Base-by-base conservation (phyloP, 2,888 invertebrate species). In the Platycheirus albimanus region DNA sequence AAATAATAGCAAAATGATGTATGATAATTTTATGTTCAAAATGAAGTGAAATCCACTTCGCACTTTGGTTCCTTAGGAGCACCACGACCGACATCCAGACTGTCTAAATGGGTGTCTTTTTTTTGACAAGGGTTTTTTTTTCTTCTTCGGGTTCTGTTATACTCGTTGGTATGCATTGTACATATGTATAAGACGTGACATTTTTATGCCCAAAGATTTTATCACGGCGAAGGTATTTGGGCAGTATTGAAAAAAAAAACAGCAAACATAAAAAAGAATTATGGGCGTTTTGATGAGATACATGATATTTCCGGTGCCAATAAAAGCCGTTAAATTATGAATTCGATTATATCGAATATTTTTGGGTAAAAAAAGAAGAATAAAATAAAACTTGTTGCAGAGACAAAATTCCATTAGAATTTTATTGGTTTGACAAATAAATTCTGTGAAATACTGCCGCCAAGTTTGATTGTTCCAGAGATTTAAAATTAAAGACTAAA, bases 21-120 rank as follows among this genome's bases (percentile, higher is more conserved):
- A 81, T 81, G 81, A 81, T 81, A 81, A 81, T 81, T 81, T 81
- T 81, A 81, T 81, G 81, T 76, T 77, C 67, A 76, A 71, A 77
- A 81, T 81, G 71, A 81, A 77, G 52, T 67, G 71, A 45, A 77
- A 77, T 66, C 66, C 77, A 81, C 81, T 81, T 71, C 30, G 81
- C 49, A 52, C 43, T 51, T 30, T 61, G 71, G 43, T 45, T 61
- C 19, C 63, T 63, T 71, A 63, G 36, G 20, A 49, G 10, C 20
- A 43, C 41, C 64, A 30, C 6, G n/a, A n/a, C n/a, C n/a, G n/a
- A n/a, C n/a, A n/a, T n/a, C 8, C 10, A 33, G 30, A 8, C 54
- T 38, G 36, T 75, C 71, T 67, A 54, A 76, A 71, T 76, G 76
- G 76, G 36, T 71, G 76, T 61, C 67, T 76, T 76, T 71, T 61